Evolutionary conservation across 2,888 invertebrate genomes (phyloP).

Genomic region (Calliphora vomitoria): DNA sequence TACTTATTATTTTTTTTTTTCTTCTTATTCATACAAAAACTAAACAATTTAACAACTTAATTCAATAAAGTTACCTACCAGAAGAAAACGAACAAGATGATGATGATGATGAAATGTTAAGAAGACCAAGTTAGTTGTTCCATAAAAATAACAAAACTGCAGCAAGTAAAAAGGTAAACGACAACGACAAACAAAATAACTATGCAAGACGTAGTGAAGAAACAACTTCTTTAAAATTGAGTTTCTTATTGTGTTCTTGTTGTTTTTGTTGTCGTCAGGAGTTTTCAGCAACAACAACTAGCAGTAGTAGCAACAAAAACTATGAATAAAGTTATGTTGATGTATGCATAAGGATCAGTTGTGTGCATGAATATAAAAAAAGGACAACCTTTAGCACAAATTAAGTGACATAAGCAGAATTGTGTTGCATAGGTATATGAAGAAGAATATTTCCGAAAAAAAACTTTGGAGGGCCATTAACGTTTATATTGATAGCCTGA

Average conservation of each 20-base stretch:
- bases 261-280: conserved; percentile 47
- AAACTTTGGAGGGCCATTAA: too few species aligned
- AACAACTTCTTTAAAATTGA: conserved; percentile 68
- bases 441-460: too few species aligned
- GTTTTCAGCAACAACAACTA: conserved; percentile 53
- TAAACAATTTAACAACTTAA: conserved; percentile 77
- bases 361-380: conserved; percentile 8
- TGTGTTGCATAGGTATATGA: too few species aligned
- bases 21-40: conserved; percentile 66
- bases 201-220: conserved; percentile 24
- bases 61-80: conserved; percentile 74
- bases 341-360: conserved; percentile 48
- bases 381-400: neutral
- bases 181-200: neutral
- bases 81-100: conserved; percentile 22
- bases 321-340: conserved; percentile 41
- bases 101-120: conserved; percentile 66
- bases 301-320: neutral
- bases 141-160: conserved; percentile 43
- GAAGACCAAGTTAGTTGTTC: conserved; percentile 60
- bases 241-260: conserved; percentile 31
- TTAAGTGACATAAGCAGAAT: too few species aligned
- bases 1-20: conserved; percentile 15
- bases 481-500: too few species aligned
- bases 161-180: conserved; percentile 33